A percentile compares a stretch with the other conserved stretches of the same genome.
Evolutionary conservation across 2,113 vertebrate species (phyloP).

Genomic region (Myiagra hebetior): DNA sequence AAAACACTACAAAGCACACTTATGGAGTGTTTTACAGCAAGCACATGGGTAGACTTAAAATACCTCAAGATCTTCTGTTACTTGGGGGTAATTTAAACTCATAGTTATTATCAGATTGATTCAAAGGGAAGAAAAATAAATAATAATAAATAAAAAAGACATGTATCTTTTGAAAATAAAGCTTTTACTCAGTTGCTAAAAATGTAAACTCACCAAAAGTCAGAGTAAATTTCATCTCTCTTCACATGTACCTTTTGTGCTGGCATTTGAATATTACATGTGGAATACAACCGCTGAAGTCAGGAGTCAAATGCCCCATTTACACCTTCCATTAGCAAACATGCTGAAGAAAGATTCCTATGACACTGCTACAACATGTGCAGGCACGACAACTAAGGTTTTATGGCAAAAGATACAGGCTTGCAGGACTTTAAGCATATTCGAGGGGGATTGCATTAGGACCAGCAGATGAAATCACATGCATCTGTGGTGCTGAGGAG

Average conservation of each 20-base stretch:
- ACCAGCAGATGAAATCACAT: background rate
- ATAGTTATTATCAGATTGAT: background rate
- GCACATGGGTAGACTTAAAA: background rate
- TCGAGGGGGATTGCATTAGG: background rate
- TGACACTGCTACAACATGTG: background rate
- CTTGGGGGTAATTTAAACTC: background rate
- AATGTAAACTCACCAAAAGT: background rate
- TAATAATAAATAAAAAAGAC: background rate
- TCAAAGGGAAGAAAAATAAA: background rate
- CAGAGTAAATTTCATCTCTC: background rate
- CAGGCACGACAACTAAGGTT: background rate
- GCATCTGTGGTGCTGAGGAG: background rate
- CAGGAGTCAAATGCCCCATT: background rate
- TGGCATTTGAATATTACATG: background rate
- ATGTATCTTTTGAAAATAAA: background rate
- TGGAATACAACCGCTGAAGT: background rate
- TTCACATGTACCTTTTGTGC: background rate
- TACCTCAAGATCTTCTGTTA: background rate
- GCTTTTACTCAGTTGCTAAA: background rate
- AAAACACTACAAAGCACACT: background rate
- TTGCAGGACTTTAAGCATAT: background rate
- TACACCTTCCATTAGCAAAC: background rate
- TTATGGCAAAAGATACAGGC: background rate
- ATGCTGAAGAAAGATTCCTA: background rate
- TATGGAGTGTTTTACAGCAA: background rate